Conservation (phyloP, 35 echinoderm and acorn worm genomes). For the Ophiothrix spiculata region DNA sequence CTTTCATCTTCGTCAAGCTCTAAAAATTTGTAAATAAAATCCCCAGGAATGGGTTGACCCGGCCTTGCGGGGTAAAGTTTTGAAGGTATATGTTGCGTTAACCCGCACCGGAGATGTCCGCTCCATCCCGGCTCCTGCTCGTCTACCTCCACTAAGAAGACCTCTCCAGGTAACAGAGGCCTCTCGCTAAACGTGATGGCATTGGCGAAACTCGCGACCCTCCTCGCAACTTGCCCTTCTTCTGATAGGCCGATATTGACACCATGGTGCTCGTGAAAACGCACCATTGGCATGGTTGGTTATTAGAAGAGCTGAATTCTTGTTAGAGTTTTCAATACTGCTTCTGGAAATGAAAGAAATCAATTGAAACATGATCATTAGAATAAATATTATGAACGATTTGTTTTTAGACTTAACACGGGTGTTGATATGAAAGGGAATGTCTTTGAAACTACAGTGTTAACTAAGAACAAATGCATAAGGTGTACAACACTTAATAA, state of each 20-base stretch:
- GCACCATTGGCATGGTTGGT: slow-evolving; percentile 66
- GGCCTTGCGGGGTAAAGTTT: slow-evolving; percentile 38
- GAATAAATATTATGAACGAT: too few relatives aligned
- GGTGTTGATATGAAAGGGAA: too few relatives aligned
- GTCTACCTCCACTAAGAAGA: slow-evolving; percentile 86
- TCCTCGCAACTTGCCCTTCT: slow-evolving; percentile 65
- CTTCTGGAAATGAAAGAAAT: too few relatives aligned
- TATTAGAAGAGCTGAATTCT: too few relatives aligned
- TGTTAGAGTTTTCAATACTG: too few relatives aligned
- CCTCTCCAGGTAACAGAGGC: slow-evolving; percentile 69
- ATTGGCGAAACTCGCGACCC: slow-evolving; percentile 86
- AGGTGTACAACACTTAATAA: too few relatives aligned
- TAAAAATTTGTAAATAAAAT: slow-evolving; percentile 1
- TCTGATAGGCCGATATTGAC: slow-evolving; percentile 72
- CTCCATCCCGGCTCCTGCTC: slow-evolving; percentile 96
- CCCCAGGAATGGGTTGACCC: slow-evolving; percentile 29
- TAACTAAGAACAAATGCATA: too few relatives aligned
- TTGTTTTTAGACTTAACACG: too few relatives aligned
- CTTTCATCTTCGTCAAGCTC: background rate
- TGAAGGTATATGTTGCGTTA: slow-evolving; percentile 80
- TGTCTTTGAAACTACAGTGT: too few relatives aligned
- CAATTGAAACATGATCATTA: too few relatives aligned
- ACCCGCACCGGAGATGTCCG: slow-evolving; percentile 84
- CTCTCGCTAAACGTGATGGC: slow-evolving; percentile 90
- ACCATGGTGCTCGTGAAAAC: slow-evolving; percentile 92